Evolutionary conservation across 2,888 invertebrate genomes (phyloP).

Genomic region (Lasioglossum lativentre): DNA sequence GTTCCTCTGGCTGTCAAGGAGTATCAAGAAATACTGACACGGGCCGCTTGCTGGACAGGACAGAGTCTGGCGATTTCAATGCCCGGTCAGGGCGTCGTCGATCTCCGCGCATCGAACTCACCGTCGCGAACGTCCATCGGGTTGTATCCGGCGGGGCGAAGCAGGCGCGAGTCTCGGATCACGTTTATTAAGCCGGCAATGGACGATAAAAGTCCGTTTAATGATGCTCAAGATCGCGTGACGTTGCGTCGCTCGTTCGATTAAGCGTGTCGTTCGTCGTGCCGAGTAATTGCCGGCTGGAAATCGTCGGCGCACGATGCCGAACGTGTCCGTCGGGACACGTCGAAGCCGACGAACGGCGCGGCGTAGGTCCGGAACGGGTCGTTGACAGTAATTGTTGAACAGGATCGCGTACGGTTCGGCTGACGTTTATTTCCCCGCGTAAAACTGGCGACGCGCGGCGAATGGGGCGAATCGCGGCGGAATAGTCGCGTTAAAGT

Average conservation of each 20-base stretch:
- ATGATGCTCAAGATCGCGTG: slow-evolving; percentile 48
- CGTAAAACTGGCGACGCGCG: not conserved
- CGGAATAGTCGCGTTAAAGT: not conserved
- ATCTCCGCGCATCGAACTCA: not conserved
- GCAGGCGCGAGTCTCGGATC: slow-evolving; percentile 1
- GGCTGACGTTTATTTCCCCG: not conserved
- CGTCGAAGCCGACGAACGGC: slow-evolving; percentile 1
- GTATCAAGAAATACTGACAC: too few relatives aligned
- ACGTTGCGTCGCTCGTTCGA: slow-evolving; percentile 23
- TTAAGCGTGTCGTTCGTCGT: slow-evolving; percentile 6
- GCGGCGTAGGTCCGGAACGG: not conserved
- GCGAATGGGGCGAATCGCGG: not conserved
- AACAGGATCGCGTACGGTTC: not conserved
- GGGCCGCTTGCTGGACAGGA: too few relatives aligned
- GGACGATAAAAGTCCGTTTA: slow-evolving; percentile 40
- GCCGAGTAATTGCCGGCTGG: slow-evolving; percentile 7
- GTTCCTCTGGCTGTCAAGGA: too few relatives aligned
- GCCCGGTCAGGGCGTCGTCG: not conserved
- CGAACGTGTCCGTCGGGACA: slow-evolving; percentile 10
- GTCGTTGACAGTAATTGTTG: slow-evolving; percentile 1
- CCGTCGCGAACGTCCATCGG: not conserved
- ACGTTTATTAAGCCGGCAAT: slow-evolving; percentile 36
- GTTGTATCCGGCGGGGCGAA: not conserved
- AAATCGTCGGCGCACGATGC: not conserved
- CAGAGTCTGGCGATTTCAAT: not conserved